Base-by-base conservation (phyloP, 2,113 vertebrate genomes). In the Oostethus manadensis region DNA sequence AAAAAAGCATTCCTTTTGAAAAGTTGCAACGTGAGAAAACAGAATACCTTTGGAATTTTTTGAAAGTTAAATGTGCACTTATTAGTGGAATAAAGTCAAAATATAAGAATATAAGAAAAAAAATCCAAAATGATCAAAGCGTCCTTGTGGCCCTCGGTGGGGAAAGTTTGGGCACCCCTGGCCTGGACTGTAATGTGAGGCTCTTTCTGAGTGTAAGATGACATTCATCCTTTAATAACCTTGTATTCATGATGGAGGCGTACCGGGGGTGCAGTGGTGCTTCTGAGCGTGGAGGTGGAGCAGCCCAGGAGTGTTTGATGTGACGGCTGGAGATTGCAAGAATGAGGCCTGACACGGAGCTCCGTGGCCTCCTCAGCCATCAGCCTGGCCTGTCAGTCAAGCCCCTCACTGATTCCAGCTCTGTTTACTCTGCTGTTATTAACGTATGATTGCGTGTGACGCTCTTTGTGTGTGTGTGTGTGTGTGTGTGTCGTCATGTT, bases 261-360 rank as follows among this genome's bases (percentile, higher is more conserved):
- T 64, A 26, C 11, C 29, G 13, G 45, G 63, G 56, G 22, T 18
- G 59, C 55, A 47, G 62, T 56, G 40, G n/a, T 51, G 64, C 48
- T 51, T 59, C 16, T 58, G 42, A 58, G 55, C 65, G 69, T 58
- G 51, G 66, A 76, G 74, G 74, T 49, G 58, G 78, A 55, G 79
- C 62, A 38, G 49, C 43, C 65, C 58, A 15, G 66, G 38, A 42
- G 66, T 72, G 85, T 86, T 86, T 90, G 87, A 90, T 85, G 86
- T 89, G 89, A 89, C 88, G 88, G 81, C 77, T 88, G 88, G 80
- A 89, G 86, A 90, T 91, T 77, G 87, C 86, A 74, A 80, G 86
- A 89, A 90, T 85, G 88, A 90, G 87, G 80, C 70, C 72, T 82
- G 83, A 88, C 84, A 83, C 84, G 50, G 79, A 76, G 75, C 80